Evolutionary conservation across 2,113 vertebrate species (phyloP), one percentile per base, ranked within the genome.

Genomic region (Paradoxurus hermaphroditus): DNA sequence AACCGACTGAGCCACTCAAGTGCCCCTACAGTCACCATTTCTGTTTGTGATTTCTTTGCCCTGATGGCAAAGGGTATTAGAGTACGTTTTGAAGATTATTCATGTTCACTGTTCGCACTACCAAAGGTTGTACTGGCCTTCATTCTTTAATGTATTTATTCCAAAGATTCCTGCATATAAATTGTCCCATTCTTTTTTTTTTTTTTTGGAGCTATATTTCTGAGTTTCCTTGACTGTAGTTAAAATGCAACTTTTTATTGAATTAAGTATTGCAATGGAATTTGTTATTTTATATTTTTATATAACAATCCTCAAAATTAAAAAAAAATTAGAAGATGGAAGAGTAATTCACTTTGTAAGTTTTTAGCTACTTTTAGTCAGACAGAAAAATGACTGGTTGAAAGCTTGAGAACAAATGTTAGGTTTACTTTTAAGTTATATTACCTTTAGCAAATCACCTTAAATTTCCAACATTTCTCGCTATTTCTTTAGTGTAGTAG

Each of bases 81-180:
- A 94, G 51, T 93, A 72, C 84, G 63, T 95, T 94, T 97, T 92
- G 34, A 13, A 83, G 36, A 82, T 91, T 67, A 89, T 82, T 98
- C 21, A 39, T 77, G 41, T 41, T 88, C 9, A 90, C 21, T 18
- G 11, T 86, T 92, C 31, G 91, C 2, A 86, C 27, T 46, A 81
- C n/a, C 11, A 70, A 78, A 91, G 31, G 13, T 41, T 83, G 39
- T 79, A 83, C 29, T n/a, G n/a, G n/a, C n/a, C n/a, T 27, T 88
- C 36, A 62, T 79, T 86, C 41, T 81, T 94, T 85, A 46, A 56
- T n/a, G 53, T 18, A 78, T 31, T 63, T 67, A 89, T 41, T 83
- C 85, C 15, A 67, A 41, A 89, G 34, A 73, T 94, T 96, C 63
- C 23, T 85, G 5, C 13, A n/a, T 78, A 14, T 11, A 86, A 75